Evolutionary conservation across 2,888 invertebrate genomes (phyloP).

Genomic region (Apamea monoglypha): DNA sequence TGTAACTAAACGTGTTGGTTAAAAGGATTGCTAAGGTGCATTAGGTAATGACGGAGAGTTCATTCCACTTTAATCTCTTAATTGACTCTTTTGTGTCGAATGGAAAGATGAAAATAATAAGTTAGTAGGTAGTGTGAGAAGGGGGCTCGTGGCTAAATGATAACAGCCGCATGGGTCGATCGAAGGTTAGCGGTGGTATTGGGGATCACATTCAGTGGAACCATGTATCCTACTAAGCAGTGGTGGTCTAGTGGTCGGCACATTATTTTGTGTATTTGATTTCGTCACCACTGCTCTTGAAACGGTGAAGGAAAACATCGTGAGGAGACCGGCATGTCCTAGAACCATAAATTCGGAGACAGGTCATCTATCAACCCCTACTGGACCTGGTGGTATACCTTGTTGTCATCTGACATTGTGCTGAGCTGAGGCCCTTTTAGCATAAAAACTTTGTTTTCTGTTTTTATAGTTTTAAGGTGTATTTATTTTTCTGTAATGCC

Average conservation of each 20-base stretch:
- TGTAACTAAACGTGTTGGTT: constrained; percentile 46
- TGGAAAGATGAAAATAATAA: constrained; percentile 26
- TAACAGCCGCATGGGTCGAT: not conserved
- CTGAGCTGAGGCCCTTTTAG: too few relatives aligned
- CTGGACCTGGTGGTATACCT: too few relatives aligned
- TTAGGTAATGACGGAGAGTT: constrained; percentile 56
- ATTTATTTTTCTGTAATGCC: too few relatives aligned
- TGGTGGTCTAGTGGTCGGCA: not conserved
- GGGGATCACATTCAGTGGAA: not conserved
- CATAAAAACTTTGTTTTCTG: too few relatives aligned
- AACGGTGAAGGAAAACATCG: not conserved
- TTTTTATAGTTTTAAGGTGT: too few relatives aligned
- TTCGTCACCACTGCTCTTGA: not conserved
- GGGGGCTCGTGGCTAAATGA: not conserved
- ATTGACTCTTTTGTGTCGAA: constrained; percentile 17
- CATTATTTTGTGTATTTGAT: not conserved
- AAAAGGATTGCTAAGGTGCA: constrained; percentile 61
- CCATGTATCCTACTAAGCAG: not conserved
- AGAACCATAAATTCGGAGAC: not conserved
- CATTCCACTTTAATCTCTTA: constrained; percentile 41
- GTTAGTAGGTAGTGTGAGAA: not conserved
- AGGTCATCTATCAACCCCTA: not conserved
- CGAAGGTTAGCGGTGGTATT: not conserved
- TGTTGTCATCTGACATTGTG: too few relatives aligned
- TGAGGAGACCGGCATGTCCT: not conserved